A percentile compares a stretch with the other conserved stretches of the same genome.
phyloP scores from a whole-genome alignment of 1,140 invertebrate species.

The Drosophila bocki region DNA sequence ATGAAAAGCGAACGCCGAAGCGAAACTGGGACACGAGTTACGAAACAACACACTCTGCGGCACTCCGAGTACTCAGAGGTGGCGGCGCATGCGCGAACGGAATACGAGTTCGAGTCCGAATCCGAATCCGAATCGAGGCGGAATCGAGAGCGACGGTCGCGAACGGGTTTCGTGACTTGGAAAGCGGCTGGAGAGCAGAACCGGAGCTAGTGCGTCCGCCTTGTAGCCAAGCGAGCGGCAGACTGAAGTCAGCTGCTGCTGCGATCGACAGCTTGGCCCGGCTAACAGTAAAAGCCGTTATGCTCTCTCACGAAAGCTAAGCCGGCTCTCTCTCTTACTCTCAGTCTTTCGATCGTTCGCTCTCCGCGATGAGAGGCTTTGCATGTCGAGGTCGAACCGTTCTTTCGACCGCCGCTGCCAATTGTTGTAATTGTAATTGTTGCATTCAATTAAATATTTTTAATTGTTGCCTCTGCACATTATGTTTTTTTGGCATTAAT shows the following conservation, averaged over 20 bases:
- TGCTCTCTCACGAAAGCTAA: constrained; percentile 28
- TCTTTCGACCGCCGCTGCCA: constrained; percentile 45
- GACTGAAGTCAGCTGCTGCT: constrained; percentile 71
- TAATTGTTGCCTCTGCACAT: constrained; percentile 64
- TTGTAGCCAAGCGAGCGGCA: constrained; percentile 75
- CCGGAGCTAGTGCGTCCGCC: constrained; percentile 65
- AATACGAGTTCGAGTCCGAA: constrained; percentile 3
- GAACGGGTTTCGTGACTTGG: constrained; percentile 58
- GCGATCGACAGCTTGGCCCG: constrained; percentile 38
- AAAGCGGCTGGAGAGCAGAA: constrained; percentile 13
- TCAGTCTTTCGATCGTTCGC: constrained; percentile 6
- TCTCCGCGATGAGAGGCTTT: constrained; percentile 35
- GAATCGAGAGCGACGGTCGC: constrained; percentile 23
- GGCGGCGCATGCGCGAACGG: constrained; percentile 65
- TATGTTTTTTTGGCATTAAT: constrained; percentile 55
- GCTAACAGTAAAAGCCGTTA: constrained; percentile 80
- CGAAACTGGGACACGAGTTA: constrained; percentile 78
- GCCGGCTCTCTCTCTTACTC: constrained; percentile 16
- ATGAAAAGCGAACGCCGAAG: constrained; percentile 73
- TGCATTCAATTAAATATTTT: constrained; percentile 72
- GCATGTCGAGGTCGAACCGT: constrained; percentile 78
- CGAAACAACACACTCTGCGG: constrained; percentile 61
- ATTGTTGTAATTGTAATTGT: constrained; percentile 57
- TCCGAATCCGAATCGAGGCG: constrained; percentile 8
- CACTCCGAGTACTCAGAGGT: constrained; percentile 12